These are phyloP conservation scores for Mimas tiliae DNA, from an alignment of 2,888 invertebrate genomes.

Conservation along the genomic window DNA sequence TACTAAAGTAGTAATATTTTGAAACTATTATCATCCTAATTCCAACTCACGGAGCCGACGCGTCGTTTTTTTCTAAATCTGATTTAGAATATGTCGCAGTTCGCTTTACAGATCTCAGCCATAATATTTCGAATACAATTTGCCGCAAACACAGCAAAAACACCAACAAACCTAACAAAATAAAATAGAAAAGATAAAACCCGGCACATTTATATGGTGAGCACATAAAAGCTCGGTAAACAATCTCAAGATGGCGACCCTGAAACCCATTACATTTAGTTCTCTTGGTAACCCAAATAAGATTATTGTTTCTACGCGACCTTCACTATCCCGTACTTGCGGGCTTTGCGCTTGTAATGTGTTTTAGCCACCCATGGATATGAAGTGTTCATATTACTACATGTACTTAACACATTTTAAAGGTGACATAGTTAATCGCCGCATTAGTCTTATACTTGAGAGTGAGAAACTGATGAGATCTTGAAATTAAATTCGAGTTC, in stretches of 20 bases:
- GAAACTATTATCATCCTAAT: no score
- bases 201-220: conserved; percentile 2
- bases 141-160: neutral
- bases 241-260: conserved; percentile 15
- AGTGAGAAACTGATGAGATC: no score
- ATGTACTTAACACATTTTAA: no score
- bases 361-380: neutral
- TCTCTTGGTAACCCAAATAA: conserved; percentile 16
- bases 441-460: no score
- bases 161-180: neutral
- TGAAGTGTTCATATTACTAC: neutral
- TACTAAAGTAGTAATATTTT: no score
- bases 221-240: conserved; percentile 18
- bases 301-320: conserved; percentile 11
- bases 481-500: no score
- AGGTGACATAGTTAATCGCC: no score
- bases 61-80: no score
- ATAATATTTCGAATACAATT: neutral
- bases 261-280: conserved; percentile 13
- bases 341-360: neutral
- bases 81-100: no score
- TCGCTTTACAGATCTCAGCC: neutral
- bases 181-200: conserved; percentile 1
- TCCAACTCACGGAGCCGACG: no score
- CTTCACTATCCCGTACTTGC: neutral